A percentile compares a stretch with the other conserved stretches of the same genome.
Conservation (phyloP, 2,888 invertebrate species). For the Drymonia ruficornis region DNA sequence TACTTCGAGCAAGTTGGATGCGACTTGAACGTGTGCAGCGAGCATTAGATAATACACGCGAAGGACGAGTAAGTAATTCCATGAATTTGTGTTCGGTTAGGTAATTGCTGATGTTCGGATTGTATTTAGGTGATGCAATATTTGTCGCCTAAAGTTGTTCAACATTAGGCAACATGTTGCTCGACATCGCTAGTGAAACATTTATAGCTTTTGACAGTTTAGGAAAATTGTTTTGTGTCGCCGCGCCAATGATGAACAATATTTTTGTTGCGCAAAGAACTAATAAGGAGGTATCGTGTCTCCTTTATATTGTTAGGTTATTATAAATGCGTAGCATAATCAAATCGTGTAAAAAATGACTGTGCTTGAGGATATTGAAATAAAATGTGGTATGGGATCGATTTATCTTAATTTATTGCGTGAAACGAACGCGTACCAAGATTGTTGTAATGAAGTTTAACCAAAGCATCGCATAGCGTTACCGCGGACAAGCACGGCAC, state of each 20-base stretch:
- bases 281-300: not conserved
- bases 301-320: not conserved
- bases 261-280: not conserved
- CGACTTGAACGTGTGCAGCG: too few relatives aligned
- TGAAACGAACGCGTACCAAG: slow-evolving; percentile 49
- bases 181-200: too few relatives aligned
- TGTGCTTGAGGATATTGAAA: not conserved
- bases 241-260: not conserved
- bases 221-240: not conserved
- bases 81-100: not conserved
- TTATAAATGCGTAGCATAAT: not conserved
- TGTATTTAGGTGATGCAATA: not conserved
- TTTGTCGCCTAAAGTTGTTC: too few relatives aligned
- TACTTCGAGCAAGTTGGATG: too few relatives aligned
- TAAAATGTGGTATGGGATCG: not conserved
- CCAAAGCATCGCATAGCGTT: slow-evolving; percentile 52
- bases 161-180: too few relatives aligned
- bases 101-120: not conserved
- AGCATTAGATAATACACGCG: not conserved
- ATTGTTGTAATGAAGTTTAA: slow-evolving; percentile 51
- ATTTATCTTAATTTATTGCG: slow-evolving; percentile 33
- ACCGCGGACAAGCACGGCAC: slow-evolving; percentile 34
- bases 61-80: not conserved
- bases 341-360: not conserved
- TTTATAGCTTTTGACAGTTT: too few relatives aligned